Evolutionary conservation across 1,140 invertebrate species (phyloP), one percentile per base, ranked within the genome.

Genomic region (Nephila pilipes): DNA sequence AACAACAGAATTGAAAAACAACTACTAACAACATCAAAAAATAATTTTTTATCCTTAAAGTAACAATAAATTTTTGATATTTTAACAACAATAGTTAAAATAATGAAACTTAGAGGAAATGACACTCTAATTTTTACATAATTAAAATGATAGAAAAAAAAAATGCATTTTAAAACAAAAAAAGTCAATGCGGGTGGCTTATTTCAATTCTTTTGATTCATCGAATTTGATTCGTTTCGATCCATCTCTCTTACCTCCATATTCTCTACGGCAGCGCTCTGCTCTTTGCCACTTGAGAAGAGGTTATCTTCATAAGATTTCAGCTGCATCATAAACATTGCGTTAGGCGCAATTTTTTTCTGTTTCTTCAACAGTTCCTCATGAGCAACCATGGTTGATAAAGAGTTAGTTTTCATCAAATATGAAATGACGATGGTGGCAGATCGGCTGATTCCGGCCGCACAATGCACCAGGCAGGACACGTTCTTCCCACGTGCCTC

Each of bases 341-440:
- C 99, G 96, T 99, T 99, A 0, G 98, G 98, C 85, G 98, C 98
- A 94, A 99, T 99, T 95, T 99, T 99, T 55, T 97, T 97, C 83
- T 98, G 96, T 65, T 97, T 97, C 65, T 96, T 96, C 95, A 99
- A 98, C 65, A 99, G 98, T 94, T 97, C 97, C 94, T 97, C 97
- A 96, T 98, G 99, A 3, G 98, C 98, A 94, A 99, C 98, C 32
- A 98, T 96, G 96, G 98, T 97, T 16, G 97, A 97, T 95, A 98
- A 95, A 80, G 97, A 97, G 94, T 97, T 97, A 95, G 98, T 97
- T 94, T 97, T 97, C 97, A 99, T 99, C 93, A 99, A 97, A 96
- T 99, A 99, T 14, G 98, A 98, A 94, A 99, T 98, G 94, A 98
- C 98, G 94, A 99, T 97, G 63, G 98, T 99, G 89, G 98, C 98